phyloP scores from a whole-genome alignment of 2,113 vertebrate species.

The Microcebus griseorufus region DNA sequence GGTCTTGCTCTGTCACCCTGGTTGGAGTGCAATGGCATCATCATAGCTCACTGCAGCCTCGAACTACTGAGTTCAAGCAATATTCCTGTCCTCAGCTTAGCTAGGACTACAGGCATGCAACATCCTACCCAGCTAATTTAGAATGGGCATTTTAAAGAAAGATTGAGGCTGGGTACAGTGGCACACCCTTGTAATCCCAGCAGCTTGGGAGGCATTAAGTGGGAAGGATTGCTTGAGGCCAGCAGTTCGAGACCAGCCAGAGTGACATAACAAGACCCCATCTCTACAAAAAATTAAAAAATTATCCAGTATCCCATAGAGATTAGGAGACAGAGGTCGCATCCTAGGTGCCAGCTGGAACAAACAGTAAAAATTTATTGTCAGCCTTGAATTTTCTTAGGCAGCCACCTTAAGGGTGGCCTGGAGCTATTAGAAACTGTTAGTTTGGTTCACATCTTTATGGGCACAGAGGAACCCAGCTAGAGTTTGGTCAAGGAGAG shows the following conservation, averaged over 20 bases:
- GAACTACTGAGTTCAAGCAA: too few relatives aligned
- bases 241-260: background rate
- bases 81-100: too few relatives aligned
- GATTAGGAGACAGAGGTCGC: background rate
- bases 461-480: background rate
- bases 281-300: background rate
- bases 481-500: background rate
- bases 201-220: too few relatives aligned
- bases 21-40: too few relatives aligned
- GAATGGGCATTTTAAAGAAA: background rate
- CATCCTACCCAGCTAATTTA: too few relatives aligned
- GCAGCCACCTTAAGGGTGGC: background rate
- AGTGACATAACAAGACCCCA: background rate
- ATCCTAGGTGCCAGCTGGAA: background rate
- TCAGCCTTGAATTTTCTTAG: background rate
- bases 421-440: background rate
- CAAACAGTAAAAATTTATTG: background rate
- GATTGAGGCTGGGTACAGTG: background rate
- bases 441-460: background rate
- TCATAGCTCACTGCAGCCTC: too few relatives aligned
- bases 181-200: too few relatives aligned
- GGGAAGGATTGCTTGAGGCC: too few relatives aligned
- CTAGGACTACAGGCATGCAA: too few relatives aligned
- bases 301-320: background rate
- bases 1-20: too few relatives aligned